A percentile compares a stretch with the other conserved stretches of the same genome.
Evolutionary conservation across 2,113 vertebrate genomes (phyloP).

Genomic region (Nannospalax galili): DNA sequence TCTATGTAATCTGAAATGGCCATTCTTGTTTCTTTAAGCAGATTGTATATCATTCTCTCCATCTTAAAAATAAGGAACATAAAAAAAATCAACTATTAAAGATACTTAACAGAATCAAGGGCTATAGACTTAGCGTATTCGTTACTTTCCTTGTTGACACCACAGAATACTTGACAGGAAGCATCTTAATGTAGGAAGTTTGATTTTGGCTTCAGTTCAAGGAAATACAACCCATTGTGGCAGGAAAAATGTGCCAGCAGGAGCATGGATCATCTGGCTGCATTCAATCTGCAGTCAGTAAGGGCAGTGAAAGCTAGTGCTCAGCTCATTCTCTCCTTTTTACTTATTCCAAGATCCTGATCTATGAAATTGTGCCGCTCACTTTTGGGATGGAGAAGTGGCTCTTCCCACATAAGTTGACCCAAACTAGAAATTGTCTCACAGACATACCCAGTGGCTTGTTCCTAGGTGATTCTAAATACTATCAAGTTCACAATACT

Average conservation of each 20-base stretch:
- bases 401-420: neutral
- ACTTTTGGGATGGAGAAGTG: neutral
- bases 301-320: neutral
- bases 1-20: neutral
- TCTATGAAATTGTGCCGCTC: neutral
- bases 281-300: neutral
- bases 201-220: neutral
- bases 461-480: neutral
- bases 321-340: neutral
- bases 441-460: too few relatives aligned
- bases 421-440: neutral
- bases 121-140: neutral
- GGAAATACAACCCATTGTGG: neutral
- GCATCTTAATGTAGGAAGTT: neutral
- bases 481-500: neutral
- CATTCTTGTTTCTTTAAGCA: neutral
- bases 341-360: neutral
- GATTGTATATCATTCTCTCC: neutral
- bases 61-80: neutral
- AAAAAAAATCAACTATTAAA: neutral
- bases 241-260: too few relatives aligned
- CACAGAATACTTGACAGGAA: neutral
- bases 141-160: neutral
- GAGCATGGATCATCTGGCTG: neutral
- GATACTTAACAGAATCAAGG: neutral